Base-by-base conservation (phyloP, 1,140 invertebrate species). In the Drosophila nigromelanica region DNA sequence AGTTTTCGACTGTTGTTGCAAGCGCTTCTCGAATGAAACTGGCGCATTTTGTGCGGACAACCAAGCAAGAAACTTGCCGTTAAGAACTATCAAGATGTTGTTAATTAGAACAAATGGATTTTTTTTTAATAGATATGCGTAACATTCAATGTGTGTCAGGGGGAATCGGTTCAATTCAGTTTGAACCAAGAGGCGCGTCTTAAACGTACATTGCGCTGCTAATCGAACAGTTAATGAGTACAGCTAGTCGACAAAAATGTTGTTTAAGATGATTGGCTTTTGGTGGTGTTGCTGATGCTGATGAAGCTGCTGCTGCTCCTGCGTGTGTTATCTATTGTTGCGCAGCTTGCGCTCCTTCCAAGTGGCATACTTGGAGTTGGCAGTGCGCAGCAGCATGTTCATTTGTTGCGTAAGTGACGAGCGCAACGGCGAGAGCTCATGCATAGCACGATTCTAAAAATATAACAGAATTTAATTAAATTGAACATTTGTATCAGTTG, bases 341-440 rank as follows among this genome's bases (percentile, higher is more conserved):
- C 91, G 89, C 58, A 90, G 94, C 83, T 95, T 95, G 66, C 96
- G 93, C 86, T 96, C 95, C 91, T 98, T 96, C 97, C 97, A 98
- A 3, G 95, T 92, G 35, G 94, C 95, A 92, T 95, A 98, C 91
- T 97, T 98, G 61, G 94, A 93, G 81, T 96, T 97, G 2, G 97
- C 97, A 8, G 96, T 95, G 82, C 95, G 95, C 54, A 98, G 93
- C 85, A 98, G 94, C 91, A 96, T 95, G 92, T 97, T 97, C 77
- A 98, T 93, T 91, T 98, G 97, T 92, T 94, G 95, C n/a, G 96
- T 97, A 12, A 98, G 89, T 59, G 97, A 95, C 59, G 96, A 95
- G 78, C 96, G 96, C 64, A 97, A 90, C 10, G 96, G 96, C 4
- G 96, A 95, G 33, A 96, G 93, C 73, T 97, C 96, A 63, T 95